Evolutionary conservation across 2,888 invertebrate genomes (phyloP).

Genomic region (Gymnoscelis rufifasciata): DNA sequence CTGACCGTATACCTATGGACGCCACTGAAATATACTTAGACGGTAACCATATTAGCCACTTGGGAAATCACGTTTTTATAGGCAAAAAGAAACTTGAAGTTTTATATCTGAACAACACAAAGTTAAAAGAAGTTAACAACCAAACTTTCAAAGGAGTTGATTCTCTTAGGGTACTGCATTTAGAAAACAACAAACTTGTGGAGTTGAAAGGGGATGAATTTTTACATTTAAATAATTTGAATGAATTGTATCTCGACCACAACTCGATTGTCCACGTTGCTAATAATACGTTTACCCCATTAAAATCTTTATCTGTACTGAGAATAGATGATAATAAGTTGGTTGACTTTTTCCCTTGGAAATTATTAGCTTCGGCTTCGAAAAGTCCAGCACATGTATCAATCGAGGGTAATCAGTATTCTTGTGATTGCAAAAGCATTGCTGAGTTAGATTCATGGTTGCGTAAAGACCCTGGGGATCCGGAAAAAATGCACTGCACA

Average conservation of each 20-base stretch:
- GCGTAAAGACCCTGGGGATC: constrained; percentile 81
- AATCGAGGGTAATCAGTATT: constrained; percentile 89
- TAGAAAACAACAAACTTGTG: constrained; percentile 86
- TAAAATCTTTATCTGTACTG: constrained; percentile 84
- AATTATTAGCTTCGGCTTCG: constrained; percentile 81
- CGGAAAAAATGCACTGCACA: constrained; percentile 84
- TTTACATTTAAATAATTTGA: constrained; percentile 85
- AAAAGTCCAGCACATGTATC: constrained; percentile 82
- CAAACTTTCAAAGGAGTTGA: constrained; percentile 89
- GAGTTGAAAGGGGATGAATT: constrained; percentile 89
- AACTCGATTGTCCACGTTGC: constrained; percentile 86
- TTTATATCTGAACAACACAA: constrained; percentile 87
- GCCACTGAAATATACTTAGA: constrained; percentile 93
- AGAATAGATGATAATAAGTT: constrained; percentile 88
- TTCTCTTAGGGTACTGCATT: constrained; percentile 84
- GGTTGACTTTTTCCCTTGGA: constrained; percentile 86
- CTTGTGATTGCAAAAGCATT: constrained; percentile 87
- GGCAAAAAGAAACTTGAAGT: constrained; percentile 89
- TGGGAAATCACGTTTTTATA: constrained; percentile 91
- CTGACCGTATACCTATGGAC: constrained; percentile 91
- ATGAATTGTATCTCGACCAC: constrained; percentile 88
- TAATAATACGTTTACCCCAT: constrained; percentile 87
- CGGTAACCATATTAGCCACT: constrained; percentile 87
- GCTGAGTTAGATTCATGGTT: constrained; percentile 85
- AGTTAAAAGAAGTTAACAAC: constrained; percentile 86